phyloP scores from a whole-genome alignment of 2,797 vertebrate genomes.

The Gymnothorax reevesii region DNA sequence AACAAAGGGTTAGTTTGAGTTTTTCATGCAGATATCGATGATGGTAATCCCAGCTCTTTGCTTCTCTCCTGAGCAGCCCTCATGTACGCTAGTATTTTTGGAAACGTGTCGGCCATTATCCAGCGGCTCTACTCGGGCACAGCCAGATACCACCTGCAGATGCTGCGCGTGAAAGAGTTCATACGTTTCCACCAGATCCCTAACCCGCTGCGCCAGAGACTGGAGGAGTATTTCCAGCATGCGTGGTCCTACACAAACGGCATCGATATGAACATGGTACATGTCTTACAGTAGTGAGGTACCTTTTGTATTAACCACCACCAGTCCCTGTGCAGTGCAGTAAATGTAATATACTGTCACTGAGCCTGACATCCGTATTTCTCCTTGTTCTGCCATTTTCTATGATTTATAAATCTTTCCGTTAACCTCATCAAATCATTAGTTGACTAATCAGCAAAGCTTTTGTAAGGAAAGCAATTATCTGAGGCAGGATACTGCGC shows the following conservation, averaged over 20 bases:
- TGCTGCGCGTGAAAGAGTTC: constrained; percentile 97
- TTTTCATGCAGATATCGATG: neutral
- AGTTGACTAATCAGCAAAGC: neutral
- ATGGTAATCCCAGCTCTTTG: neutral
- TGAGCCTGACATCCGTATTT: constrained; percentile 7
- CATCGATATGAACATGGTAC: constrained; percentile 99
- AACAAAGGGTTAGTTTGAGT: neutral
- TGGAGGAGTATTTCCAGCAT: constrained; percentile 98
- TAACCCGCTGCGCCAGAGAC: constrained; percentile 91
- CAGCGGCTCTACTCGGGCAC: constrained; percentile 97
- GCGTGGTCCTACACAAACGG: constrained; percentile 99
- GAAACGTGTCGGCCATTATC: constrained; percentile 99
- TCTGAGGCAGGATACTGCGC: neutral
- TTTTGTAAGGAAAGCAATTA: neutral
- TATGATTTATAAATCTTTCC: neutral
- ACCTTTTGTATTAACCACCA: neutral
- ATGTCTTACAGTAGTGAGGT: constrained; percentile 47
- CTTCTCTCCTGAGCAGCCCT: constrained; percentile 77
- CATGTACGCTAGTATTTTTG: constrained; percentile 99
- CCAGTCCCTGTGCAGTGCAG: neutral
- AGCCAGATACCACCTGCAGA: constrained; percentile 96
- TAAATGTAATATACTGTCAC: neutral
- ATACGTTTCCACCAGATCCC: constrained; percentile 99
- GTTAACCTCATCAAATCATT: neutral
- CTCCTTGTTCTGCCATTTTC: constrained; percentile 14